Evolutionary conservation across 2,113 vertebrate genomes (phyloP).

Genomic region (Forbesichthys agassizii): DNA sequence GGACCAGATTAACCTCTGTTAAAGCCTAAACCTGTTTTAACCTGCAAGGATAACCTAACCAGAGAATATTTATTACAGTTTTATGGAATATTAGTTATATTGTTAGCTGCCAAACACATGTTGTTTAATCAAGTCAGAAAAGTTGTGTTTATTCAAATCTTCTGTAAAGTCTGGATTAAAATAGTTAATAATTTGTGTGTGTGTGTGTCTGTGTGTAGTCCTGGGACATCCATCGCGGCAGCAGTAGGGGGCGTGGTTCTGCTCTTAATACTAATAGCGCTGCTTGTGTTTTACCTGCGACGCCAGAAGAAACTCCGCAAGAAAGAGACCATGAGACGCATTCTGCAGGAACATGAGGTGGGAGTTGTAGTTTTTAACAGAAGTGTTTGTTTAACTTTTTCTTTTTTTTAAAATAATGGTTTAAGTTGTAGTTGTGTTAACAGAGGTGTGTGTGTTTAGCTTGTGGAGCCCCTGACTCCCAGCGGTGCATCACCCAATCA

Average conservation of each 20-base stretch:
- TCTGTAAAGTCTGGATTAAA: too few relatives aligned
- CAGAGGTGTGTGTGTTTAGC: slow-evolving; percentile 62
- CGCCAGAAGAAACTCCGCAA: slow-evolving; percentile 85
- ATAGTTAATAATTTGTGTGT: neutral
- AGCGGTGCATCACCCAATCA: slow-evolving; percentile 95
- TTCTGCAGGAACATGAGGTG: slow-evolving; percentile 93
- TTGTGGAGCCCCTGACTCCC: slow-evolving; percentile 94
- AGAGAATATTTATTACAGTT: too few relatives aligned
- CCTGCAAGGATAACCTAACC: too few relatives aligned
- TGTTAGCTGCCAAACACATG: too few relatives aligned
- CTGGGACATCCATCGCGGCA: slow-evolving; percentile 85
- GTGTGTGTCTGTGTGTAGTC: slow-evolving; percentile 64
- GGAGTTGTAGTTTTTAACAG: neutral
- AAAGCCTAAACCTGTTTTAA: too few relatives aligned
- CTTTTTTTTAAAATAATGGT: neutral
- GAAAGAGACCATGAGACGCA: slow-evolving; percentile 86
- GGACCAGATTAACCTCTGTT: neutral
- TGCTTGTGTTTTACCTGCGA: slow-evolving; percentile 81
- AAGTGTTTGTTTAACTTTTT: neutral
- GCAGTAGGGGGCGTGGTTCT: slow-evolving; percentile 87
- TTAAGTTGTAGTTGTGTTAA: neutral
- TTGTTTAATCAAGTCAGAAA: too few relatives aligned
- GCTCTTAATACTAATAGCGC: slow-evolving; percentile 78
- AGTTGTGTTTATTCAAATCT: too few relatives aligned
- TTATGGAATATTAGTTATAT: too few relatives aligned